Base-by-base conservation (phyloP, 1,140 invertebrate genomes). In the Melanaphis sacchari region DNA sequence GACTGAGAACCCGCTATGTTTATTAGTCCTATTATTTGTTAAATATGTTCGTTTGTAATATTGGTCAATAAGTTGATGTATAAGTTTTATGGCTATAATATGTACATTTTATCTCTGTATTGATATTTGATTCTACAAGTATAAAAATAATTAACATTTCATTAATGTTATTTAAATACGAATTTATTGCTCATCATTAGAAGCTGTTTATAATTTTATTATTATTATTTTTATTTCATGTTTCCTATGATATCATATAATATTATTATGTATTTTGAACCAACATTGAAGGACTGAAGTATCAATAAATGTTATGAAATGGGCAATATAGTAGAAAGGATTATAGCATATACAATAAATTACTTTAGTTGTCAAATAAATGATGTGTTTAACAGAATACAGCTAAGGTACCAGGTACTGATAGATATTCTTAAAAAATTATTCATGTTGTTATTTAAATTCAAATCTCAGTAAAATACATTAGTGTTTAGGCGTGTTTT, bases 361-460 rank as follows among this genome's bases (percentile, higher is more conserved):
- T 89, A 54, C n/a, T 24, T 18, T 8, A 46, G 46, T 89, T 54
- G 36, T 89, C 11, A 38, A 89, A 59, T 59, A 90, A 41, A 41
- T 40, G 24, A 89, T 89, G 46, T 59, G 38, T 90, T 26, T 31
- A n/a, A n/a, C 59, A n/a, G 31, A 76, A 84, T 40, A 49, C 18
- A 49, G 46, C 15, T 49, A 49, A 40, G 40, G 24, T 85, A 21
- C 15, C 46, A 59, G 40, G 24, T 85, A 21, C 15, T 15, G 41
- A 40, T 31, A 66, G n/a, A 59, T 54, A 90, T 66, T 66, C 38
- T 46, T 59, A 26, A 41, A 66, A 59, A 66, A 90, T 66, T 90
- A 90, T 66, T 89, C 54, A 54, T 76, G n/a, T 38, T 66, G 38
- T 66, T 90, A 66, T 90, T 90, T 90, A 90, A 66, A 90, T 90